A percentile compares a stretch with the other conserved stretches of the same genome.
Conservation (phyloP, 2,113 vertebrate genomes). For the Oxygymnocypris stewartii region DNA sequence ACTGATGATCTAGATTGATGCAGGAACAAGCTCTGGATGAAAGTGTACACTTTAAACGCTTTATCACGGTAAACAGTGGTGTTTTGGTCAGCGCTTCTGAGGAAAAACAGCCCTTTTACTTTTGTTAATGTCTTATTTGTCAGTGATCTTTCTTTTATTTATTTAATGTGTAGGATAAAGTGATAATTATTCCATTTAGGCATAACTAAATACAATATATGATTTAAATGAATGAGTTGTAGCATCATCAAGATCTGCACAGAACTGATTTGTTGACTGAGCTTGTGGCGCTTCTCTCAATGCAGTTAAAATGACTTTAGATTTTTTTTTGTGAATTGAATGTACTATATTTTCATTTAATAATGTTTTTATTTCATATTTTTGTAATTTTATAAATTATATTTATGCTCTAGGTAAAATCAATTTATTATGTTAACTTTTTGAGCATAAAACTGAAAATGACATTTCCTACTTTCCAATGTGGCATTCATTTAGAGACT, state of each 20-base stretch:
- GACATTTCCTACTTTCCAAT: no score
- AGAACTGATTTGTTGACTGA: neutral
- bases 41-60: conserved; percentile 39
- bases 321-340: no score
- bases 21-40: conserved; percentile 43
- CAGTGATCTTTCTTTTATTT: neutral
- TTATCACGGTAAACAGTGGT: conserved; percentile 39
- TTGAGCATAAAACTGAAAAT: no score
- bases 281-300: neutral
- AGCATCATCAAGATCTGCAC: neutral
- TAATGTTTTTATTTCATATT: no score
- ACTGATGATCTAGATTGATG: conserved; percentile 49
- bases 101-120: neutral
- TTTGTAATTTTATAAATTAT: no score
- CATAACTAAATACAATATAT: neutral
- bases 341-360: no score
- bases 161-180: neutral
- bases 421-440: no score
- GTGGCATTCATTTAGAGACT: no score
- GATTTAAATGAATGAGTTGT: neutral
- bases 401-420: no score
- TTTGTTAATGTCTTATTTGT: neutral
- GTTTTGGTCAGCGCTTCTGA: neutral
- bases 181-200: neutral
- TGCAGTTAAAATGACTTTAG: no score